phyloP scores from a whole-genome alignment of 2,888 invertebrate species.

The Terebella lapidaria region DNA sequence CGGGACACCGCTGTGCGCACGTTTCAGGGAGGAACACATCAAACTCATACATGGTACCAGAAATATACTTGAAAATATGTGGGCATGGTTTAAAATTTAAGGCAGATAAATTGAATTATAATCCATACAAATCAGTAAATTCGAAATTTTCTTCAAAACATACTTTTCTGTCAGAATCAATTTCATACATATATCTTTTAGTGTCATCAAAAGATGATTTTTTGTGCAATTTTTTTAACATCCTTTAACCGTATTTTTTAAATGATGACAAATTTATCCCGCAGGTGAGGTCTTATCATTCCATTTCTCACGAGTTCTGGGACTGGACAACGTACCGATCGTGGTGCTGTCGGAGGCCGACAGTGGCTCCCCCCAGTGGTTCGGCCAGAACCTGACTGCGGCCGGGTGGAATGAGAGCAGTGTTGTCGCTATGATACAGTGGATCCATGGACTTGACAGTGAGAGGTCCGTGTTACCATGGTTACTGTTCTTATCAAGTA shows the following conservation, averaged over 20 bases:
- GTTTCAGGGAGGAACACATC: conserved; percentile 45
- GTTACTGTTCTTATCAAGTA: no score
- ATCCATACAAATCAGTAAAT: no score
- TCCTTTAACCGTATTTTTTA: not conserved
- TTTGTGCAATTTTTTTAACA: no score
- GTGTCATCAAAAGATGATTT: no score
- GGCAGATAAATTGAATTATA: no score
- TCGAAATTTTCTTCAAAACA: no score
- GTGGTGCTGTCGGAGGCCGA: conserved; percentile 38
- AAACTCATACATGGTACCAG: conserved; percentile 44
- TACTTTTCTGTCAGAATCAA: no score
- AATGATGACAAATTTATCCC: conserved; percentile 6
- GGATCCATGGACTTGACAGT: conserved; percentile 37
- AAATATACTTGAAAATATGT: no score
- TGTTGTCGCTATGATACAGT: conserved; percentile 48
- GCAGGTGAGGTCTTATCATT: conserved; percentile 49
- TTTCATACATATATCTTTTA: no score
- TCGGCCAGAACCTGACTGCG: conserved; percentile 21
- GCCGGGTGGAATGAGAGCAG: conserved; percentile 38
- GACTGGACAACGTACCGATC: conserved; percentile 44
- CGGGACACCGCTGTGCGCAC: conserved; percentile 40
- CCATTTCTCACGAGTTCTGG: conserved; percentile 42
- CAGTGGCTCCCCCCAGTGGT: conserved; percentile 32
- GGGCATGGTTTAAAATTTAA: no score
- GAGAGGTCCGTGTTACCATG: conserved; percentile 13